Evolutionary conservation across 2,113 vertebrate species (phyloP), one percentile per base, ranked within the genome.

Genomic region (Aythya baeri): DNA sequence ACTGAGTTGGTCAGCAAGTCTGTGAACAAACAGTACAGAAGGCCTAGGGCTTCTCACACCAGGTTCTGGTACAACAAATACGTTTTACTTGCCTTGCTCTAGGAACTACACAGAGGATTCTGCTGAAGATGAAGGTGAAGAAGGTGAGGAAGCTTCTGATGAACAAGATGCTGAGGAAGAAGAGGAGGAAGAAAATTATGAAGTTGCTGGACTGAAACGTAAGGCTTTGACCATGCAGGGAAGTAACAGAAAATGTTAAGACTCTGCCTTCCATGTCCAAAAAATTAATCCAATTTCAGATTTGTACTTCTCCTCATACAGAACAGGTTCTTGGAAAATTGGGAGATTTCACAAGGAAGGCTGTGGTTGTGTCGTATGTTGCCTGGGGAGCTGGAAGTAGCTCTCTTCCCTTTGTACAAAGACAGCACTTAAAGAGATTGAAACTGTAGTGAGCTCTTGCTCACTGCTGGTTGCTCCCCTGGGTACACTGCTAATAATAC

Each of bases 91-190:
- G 26, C 44, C 57, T 93, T 71, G 18, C 73, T 89, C 17, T 90
- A 99, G 99, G 94, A 99, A 98, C 96, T 99, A 99, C 23, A 98
- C 99, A 17, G 98, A 99, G 90, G 99, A 99, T 94, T 98, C 98
- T 20, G 98, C 97, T 44, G 98, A 99, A 94, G 98, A 99, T 71
- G 98, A 98, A 31, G 97, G 97, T 20, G 98, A 99, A n/a, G 98
- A 98, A 21, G 98, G 98, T 11, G 97, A 98, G 52, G 98, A 98
- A 22, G 96, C 98, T 25, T 98, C 98, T 8, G 98, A 98, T 79
- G 98, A 97, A 3, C 97, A 98, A 25, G 97, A 57, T 58, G 98
- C 93, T 66, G 98, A 98, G 5, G 98, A 97, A 1, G 98, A 98
- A 0, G 99, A 98, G 10, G 98, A 99, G 7, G 98, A 99, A 2